These are phyloP conservation scores for Xylocopa sonorina DNA, from an alignment of 1,140 invertebrate genomes.

Conservation along the genomic window DNA sequence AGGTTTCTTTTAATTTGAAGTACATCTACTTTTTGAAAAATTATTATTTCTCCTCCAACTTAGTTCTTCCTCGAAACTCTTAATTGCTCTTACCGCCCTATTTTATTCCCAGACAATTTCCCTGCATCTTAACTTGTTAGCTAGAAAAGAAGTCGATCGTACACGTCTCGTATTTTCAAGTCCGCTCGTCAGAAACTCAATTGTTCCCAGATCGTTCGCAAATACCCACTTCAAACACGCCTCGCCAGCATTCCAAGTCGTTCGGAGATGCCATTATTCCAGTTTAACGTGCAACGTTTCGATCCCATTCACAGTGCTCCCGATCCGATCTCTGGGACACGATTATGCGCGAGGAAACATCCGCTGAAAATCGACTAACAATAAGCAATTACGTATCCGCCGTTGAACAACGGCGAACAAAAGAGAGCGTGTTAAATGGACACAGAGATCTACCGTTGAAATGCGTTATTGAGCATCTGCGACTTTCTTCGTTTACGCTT, in stretches of 20 bases:
- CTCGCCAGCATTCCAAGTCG: not conserved
- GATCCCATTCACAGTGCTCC: not conserved
- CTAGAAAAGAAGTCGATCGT: not conserved
- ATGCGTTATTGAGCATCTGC: not conserved
- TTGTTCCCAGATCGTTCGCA: not conserved
- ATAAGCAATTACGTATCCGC: constrained; percentile 1
- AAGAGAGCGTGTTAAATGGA: not conserved
- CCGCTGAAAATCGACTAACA: not conserved
- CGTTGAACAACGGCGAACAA: not conserved
- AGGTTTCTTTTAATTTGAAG: too few relatives aligned
- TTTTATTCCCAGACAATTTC: too few relatives aligned
- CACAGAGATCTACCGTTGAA: not conserved
- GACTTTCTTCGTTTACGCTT: constrained; percentile 27
- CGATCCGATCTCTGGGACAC: not conserved
- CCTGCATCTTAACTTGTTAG: too few relatives aligned
- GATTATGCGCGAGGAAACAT: not conserved
- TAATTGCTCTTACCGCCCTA: too few relatives aligned
- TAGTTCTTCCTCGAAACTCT: too few relatives aligned
- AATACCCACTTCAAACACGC: not conserved
- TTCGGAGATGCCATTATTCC: not conserved
- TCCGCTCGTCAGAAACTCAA: not conserved
- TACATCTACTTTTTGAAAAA: too few relatives aligned
- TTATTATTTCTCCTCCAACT: too few relatives aligned
- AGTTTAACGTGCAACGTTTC: not conserved
- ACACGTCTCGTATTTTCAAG: not conserved